Evolutionary conservation across 2,888 invertebrate genomes (phyloP), one percentile per base, ranked within the genome.

Genomic region (Eledona agricola): DNA sequence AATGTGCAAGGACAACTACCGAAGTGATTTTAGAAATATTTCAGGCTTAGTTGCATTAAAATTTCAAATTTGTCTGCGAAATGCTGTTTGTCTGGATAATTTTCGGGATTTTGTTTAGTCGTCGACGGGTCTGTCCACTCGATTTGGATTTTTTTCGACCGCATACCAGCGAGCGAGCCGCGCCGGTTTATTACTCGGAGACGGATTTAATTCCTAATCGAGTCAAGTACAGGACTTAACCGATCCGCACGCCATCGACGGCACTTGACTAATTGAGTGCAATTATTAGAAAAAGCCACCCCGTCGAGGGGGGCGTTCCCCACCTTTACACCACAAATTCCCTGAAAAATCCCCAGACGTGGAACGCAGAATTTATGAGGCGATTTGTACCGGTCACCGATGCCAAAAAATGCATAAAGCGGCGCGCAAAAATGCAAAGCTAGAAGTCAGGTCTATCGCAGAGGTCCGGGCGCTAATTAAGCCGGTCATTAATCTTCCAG

Each of bases 1-100:
- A 47, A 60, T 42, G 42, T 57, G 62, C 66, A 69, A 68, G 65
- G 69, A 65, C 66, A 63, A 64, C 65, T 45, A 58, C 59, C 54
- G 60, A 58, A 59, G 63, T 60, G 66, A 66, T 69, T 69, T 68
- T 59, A 56, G 65, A 63, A 67, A 69, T 70, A 69, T 67, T 65
- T 69, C 67, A 69, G 63, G 65, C 64, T 70, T 70, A 69, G 57
- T 58, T 64, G 61, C 64, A 66, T 66, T 70, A 65, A 67, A 64
- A 64, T 69, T 68, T 64, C 62, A 66, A 64, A 66, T 65, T 65
- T 61, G 63, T 58, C 64, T 59, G 63, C 58, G 57, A 68, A 68
- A 67, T 67, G 67, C 67, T 58, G 67, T 69, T 70, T 66, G 67
- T 69, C 67, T 66, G 66, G 67, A 65, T 66, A 63, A 66, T 69